These are phyloP conservation scores for Cricetomys ansorgei DNA, from an alignment of 2,113 vertebrate species.

Conservation along the genomic window DNA sequence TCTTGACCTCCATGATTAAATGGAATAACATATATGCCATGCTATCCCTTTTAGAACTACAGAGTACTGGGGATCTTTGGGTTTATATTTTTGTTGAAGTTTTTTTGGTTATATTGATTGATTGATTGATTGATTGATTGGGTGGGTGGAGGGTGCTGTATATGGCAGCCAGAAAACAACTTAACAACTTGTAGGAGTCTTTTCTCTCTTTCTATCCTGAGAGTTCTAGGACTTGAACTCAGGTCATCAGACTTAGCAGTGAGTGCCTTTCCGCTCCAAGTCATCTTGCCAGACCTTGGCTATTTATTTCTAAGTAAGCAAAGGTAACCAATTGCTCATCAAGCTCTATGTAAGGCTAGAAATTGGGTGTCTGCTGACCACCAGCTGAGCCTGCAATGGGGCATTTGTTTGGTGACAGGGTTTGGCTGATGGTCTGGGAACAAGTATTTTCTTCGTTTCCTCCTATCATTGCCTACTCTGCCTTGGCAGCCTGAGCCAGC, in stretches of 20 bases:
- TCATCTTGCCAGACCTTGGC: not conserved
- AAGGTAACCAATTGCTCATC: not conserved
- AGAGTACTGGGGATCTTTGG: not conserved
- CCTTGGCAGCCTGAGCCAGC: not conserved
- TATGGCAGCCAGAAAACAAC: not conserved
- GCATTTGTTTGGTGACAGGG: not conserved
- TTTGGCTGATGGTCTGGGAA: not conserved
- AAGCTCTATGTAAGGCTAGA: not conserved
- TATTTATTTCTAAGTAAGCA: constrained; percentile 22
- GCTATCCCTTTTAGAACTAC: constrained; percentile 20
- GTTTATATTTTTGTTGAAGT: not conserved
- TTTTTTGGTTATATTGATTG: not conserved
- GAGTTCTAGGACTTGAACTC: not conserved
- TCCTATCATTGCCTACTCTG: not conserved
- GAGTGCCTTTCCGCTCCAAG: not conserved
- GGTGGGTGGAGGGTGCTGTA: too few relatives aligned
- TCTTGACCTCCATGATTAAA: constrained; percentile 34
- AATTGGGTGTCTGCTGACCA: not conserved
- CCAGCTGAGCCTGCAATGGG: not conserved
- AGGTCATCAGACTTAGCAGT: not conserved
- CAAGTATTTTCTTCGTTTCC: not conserved
- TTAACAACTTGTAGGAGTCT: not conserved
- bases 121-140: not conserved
- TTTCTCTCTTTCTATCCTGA: not conserved
- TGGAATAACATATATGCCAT: not conserved